Percentiles rank a stretch among this genome's conserved stretches.
Conservation (phyloP, 2,113 vertebrate species). For the Columbina picui region DNA sequence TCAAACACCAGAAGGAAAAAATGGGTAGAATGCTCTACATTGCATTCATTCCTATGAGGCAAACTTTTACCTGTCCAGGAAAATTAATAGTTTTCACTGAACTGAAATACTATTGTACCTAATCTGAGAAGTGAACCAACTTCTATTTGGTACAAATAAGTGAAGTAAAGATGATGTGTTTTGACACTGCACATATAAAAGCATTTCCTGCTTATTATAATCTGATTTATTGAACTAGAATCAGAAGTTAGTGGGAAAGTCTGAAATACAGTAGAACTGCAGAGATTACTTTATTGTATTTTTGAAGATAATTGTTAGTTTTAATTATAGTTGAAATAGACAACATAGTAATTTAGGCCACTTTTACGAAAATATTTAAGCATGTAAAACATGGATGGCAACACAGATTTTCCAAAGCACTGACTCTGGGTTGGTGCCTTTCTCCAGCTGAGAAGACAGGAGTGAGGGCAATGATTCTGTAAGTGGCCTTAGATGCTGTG, state of each 20-base stretch:
- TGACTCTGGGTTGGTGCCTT: neutral
- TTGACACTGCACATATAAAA: neutral
- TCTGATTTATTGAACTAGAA: neutral
- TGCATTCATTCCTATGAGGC: neutral
- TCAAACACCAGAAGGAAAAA: neutral
- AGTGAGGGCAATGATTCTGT: neutral
- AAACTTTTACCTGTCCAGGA: neutral
- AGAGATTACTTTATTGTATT: neutral
- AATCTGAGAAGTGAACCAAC: neutral
- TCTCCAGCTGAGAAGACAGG: neutral
- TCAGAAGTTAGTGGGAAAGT: neutral
- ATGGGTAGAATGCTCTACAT: neutral
- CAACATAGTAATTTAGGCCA: neutral
- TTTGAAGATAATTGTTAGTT: neutral
- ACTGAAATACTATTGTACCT: neutral
- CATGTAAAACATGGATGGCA: neutral
- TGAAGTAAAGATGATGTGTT: neutral
- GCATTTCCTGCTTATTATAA: neutral
- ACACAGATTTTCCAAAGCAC: neutral
- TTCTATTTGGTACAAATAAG: neutral
- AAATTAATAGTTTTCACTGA: neutral
- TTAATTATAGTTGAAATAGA: neutral
- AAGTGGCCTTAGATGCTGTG: neutral
- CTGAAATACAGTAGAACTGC: neutral
- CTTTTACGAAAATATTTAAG: neutral